A percentile compares a stretch with the other conserved stretches of the same genome.
Conservation (phyloP, 2,888 invertebrate species). For the Mactromeris polynyma region DNA sequence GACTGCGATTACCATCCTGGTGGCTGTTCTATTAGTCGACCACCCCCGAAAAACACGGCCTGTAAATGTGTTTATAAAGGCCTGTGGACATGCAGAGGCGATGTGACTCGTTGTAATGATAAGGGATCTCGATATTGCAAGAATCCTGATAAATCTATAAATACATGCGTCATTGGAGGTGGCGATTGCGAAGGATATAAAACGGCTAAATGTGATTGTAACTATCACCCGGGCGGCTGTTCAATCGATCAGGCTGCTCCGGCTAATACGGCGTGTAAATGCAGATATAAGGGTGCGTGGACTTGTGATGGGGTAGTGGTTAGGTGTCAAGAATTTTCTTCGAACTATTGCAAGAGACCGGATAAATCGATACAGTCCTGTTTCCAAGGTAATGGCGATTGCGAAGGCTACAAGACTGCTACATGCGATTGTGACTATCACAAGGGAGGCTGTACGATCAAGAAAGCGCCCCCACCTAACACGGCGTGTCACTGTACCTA, state of each 20-base stretch:
- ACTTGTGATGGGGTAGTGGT: conserved; percentile 19
- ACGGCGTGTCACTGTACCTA: conserved; percentile 40
- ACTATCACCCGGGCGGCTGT: too few relatives aligned
- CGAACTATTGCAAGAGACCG: conserved; percentile 12
- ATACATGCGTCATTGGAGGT: conserved; percentile 10
- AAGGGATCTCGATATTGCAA: conserved; percentile 7
- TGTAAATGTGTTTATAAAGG: conserved; percentile 33
- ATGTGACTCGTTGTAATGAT: neutral
- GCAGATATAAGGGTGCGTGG: neutral
- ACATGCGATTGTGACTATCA: too few relatives aligned
- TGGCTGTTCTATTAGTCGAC: conserved; percentile 35
- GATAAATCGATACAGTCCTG: conserved; percentile 21
- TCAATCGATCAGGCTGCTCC: conserved; percentile 31
- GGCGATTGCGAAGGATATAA: conserved; percentile 36
- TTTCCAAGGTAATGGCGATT: conserved; percentile 26
- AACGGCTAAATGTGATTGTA: conserved; percentile 31
- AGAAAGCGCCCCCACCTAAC: neutral
- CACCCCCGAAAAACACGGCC: conserved; percentile 6
- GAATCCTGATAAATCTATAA: conserved; percentile 20
- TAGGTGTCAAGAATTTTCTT: neutral
- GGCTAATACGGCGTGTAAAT: conserved; percentile 28
- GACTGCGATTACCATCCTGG: too few relatives aligned
- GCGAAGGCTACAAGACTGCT: too few relatives aligned
- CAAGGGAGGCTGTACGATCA: conserved; percentile 32
- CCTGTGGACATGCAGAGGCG: conserved; percentile 28